A percentile compares a stretch with the other conserved stretches of the same genome.
phyloP scores from a whole-genome alignment of 2,888 invertebrate genomes.

The Neoitamus cyanurus region DNA sequence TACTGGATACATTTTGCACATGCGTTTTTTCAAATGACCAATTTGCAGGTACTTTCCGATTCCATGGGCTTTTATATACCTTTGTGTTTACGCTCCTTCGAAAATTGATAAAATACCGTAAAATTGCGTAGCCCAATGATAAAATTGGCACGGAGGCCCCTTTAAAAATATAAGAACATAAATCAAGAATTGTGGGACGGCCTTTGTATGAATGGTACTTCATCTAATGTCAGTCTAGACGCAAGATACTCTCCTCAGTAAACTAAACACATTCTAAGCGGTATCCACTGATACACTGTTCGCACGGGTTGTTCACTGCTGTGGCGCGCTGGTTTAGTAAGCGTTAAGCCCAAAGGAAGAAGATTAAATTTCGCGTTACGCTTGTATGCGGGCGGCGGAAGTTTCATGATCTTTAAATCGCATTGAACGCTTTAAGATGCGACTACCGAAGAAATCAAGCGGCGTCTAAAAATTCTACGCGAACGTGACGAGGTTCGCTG shows the following conservation, averaged over 20 bases:
- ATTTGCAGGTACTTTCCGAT: too few relatives aligned
- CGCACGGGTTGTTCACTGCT: neutral
- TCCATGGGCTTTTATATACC: too few relatives aligned
- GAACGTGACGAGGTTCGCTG: conserved; percentile 30
- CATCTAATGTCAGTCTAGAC: neutral
- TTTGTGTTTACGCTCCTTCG: too few relatives aligned
- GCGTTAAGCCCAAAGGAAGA: neutral
- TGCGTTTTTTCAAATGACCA: too few relatives aligned
- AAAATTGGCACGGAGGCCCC: too few relatives aligned
- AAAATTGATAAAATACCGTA: neutral
- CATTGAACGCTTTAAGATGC: conserved; percentile 14
- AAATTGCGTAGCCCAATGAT: neutral
- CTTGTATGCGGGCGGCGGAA: neutral
- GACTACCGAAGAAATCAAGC: conserved; percentile 27
- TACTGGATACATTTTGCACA: too few relatives aligned
- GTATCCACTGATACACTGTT: neutral
- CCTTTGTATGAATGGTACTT: neutral
- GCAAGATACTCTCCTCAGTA: neutral
- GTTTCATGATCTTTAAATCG: conserved; percentile 4
- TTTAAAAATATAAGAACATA: too few relatives aligned
- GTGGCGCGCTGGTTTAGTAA: neutral
- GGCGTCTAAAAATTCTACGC: conserved; percentile 8
- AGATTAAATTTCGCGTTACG: conserved; percentile 20
- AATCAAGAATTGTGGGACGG: too few relatives aligned
- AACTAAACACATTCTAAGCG: neutral